Conservation (phyloP, 2,113 vertebrate species). For the Apteryx mantelli region DNA sequence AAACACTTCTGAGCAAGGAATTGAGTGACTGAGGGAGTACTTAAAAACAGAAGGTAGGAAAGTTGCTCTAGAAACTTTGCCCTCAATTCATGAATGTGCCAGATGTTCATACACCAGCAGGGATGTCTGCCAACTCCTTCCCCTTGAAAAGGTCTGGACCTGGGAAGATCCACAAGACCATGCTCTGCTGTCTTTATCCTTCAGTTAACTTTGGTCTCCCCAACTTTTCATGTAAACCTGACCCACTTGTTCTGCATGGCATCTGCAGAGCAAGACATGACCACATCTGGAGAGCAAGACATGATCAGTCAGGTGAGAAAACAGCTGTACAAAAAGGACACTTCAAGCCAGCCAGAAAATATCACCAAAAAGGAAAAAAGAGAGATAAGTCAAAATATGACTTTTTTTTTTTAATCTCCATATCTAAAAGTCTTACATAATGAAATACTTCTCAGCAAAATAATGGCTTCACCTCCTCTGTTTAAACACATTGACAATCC, state of each 20-base stretch:
- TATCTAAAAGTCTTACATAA: background rate
- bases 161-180: background rate
- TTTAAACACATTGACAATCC: background rate
- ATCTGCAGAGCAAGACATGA: background rate
- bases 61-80: background rate
- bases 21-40: rapidly evolving
- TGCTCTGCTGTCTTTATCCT: background rate
- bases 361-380: background rate
- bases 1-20: background rate
- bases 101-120: background rate
- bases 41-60: background rate
- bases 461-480: background rate
- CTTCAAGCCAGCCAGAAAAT: background rate
- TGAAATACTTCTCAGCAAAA: background rate
- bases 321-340: background rate
- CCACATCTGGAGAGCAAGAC: background rate
- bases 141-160: background rate
- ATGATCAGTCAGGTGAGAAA: background rate
- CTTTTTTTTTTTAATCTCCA: background rate
- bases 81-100: background rate
- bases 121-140: rapidly evolving
- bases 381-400: background rate
- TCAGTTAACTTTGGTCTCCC: background rate
- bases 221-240: background rate
- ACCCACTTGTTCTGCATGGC: rapidly evolving